Evolutionary conservation across 2,797 vertebrate genomes (phyloP).

Genomic region (Ctenochaetus hawaiiensis): DNA sequence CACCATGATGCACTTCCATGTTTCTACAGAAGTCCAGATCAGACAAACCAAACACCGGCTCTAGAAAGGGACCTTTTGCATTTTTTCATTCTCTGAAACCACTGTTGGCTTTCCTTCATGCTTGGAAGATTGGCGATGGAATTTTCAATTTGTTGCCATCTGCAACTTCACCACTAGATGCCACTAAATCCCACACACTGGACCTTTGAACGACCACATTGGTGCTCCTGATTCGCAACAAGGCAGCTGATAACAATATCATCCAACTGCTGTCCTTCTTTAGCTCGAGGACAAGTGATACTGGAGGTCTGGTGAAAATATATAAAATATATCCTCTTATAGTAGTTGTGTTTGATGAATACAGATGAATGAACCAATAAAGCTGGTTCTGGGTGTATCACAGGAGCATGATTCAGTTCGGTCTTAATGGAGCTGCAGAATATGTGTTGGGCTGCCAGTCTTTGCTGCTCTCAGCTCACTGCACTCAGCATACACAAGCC

Average conservation of each 20-base stretch:
- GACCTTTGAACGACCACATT: slow-evolving; percentile 8
- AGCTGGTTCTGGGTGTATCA: slow-evolving; percentile 44
- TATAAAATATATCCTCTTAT: slow-evolving; percentile 48
- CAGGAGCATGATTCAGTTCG: slow-evolving; percentile 29
- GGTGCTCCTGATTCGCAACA: slow-evolving; percentile 37
- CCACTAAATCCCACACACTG: too few relatives aligned
- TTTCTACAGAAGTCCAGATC: too few relatives aligned
- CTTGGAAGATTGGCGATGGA: too few relatives aligned
- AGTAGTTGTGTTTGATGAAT: slow-evolving; percentile 37
- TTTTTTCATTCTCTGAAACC: too few relatives aligned
- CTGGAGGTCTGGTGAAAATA: slow-evolving; percentile 35
- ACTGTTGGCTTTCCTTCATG: too few relatives aligned
- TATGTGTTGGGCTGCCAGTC: slow-evolving; percentile 7
- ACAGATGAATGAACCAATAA: slow-evolving; percentile 43
- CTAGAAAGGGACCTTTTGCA: too few relatives aligned
- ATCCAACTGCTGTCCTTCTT: slow-evolving; percentile 23
- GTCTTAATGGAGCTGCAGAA: slow-evolving; percentile 12
- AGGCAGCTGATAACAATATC: slow-evolving; percentile 45
- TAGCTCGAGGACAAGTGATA: slow-evolving; percentile 14
- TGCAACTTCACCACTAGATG: too few relatives aligned
- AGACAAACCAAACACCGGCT: too few relatives aligned
- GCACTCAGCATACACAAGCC: slow-evolving; percentile 1
- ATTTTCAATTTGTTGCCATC: too few relatives aligned
- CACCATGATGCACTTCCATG: too few relatives aligned
- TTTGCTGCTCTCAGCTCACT: not conserved